Percentiles rank a stretch among this genome's conserved stretches.
Evolutionary conservation across 2,888 invertebrate species (phyloP).

Genomic region (Tetragonisca angustula): DNA sequence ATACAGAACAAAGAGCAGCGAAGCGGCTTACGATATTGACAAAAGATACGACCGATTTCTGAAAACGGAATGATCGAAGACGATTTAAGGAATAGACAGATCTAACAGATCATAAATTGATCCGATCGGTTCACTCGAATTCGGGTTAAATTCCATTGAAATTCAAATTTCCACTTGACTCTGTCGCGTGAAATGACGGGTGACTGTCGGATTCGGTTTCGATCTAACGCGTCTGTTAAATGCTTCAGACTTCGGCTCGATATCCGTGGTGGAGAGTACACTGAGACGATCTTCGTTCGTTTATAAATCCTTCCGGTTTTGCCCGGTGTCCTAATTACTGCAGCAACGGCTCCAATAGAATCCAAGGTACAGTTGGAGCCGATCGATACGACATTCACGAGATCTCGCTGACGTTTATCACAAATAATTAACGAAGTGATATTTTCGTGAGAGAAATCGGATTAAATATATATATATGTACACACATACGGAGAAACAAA

Average conservation of each 20-base stretch:
- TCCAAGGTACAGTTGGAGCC: no score
- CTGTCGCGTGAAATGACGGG: not conserved
- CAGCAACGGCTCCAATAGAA: no score
- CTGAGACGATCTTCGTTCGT: no score
- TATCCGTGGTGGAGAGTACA: no score
- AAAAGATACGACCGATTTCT: not conserved
- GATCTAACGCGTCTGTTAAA: no score
- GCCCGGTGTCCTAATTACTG: no score
- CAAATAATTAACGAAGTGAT: not conserved
- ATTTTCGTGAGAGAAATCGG: not conserved
- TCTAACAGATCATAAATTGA: no score
- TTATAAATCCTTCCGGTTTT: no score
- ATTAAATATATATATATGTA: conserved; percentile 23
- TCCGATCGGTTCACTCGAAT: not conserved
- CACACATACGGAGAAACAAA: conserved; percentile 56
- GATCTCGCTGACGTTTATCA: not conserved
- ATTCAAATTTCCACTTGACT: not conserved
- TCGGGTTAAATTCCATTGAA: not conserved
- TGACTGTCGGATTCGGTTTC: not conserved
- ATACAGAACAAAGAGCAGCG: conserved; percentile 1
- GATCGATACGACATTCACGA: no score
- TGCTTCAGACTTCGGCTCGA: no score
- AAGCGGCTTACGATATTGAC: not conserved
- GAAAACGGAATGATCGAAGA: not conserved
- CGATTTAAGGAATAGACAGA: not conserved